phyloP scores from a whole-genome alignment of 2,797 vertebrate species.

The Hypotaenidia philippensis region DNA sequence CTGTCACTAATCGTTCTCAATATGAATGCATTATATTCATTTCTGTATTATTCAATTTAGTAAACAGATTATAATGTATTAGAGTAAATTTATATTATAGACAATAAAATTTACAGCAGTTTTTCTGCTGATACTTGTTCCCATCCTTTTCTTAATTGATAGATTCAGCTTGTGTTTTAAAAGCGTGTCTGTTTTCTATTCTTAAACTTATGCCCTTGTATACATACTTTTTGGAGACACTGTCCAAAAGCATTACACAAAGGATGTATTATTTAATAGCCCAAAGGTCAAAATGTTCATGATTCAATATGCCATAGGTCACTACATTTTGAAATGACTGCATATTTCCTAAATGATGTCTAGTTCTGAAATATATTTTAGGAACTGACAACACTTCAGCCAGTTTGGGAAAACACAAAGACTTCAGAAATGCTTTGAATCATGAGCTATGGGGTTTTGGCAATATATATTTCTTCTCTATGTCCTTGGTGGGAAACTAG shows the following conservation, averaged over 20 bases:
- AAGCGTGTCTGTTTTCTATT: neutral
- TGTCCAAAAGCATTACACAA: constrained; percentile 59
- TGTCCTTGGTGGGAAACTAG: neutral
- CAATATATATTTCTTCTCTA: neutral
- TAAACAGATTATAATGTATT: neutral
- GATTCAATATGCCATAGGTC: constrained; percentile 70
- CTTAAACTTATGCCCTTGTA: neutral
- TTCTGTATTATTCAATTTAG: neutral
- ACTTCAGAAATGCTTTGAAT: constrained; percentile 32
- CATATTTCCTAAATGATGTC: constrained; percentile 65
- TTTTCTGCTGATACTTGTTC: neutral
- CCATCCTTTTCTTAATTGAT: neutral
- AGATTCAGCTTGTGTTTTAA: neutral
- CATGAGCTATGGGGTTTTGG: constrained; percentile 17
- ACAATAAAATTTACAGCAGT: neutral
- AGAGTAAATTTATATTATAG: neutral
- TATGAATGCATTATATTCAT: neutral
- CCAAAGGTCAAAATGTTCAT: constrained; percentile 61
- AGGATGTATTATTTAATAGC: constrained; percentile 63
- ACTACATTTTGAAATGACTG: constrained; percentile 58
- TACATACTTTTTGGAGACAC: constrained; percentile 9
- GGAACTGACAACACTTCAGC: constrained; percentile 29
- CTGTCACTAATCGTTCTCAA: neutral
- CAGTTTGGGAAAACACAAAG: constrained; percentile 15
- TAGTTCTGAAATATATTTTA: constrained; percentile 65